phyloP scores from a whole-genome alignment of 2,888 invertebrate species.

The Meteorus cinctellus region DNA sequence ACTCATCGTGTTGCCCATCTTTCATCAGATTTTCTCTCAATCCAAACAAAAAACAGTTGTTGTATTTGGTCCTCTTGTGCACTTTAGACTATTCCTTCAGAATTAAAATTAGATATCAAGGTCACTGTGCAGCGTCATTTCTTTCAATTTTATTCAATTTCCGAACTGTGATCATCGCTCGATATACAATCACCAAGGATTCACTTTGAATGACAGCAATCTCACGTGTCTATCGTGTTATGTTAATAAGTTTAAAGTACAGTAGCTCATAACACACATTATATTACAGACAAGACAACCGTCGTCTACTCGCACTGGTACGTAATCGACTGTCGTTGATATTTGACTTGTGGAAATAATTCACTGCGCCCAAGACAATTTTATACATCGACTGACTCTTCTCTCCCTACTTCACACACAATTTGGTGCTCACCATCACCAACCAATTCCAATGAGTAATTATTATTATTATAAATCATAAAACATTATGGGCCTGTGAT shows the following conservation, averaged over 20 bases:
- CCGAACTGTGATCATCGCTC: neutral
- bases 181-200: slow-evolving; percentile 1
- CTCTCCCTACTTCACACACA: slow-evolving; percentile 55
- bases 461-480: neutral
- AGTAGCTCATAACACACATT: slow-evolving; percentile 27
- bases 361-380: slow-evolving; percentile 35
- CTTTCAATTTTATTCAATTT: neutral
- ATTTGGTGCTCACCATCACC: slow-evolving; percentile 54
- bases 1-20: slow-evolving; percentile 68
- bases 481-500: no score
- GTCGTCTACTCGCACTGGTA: slow-evolving; percentile 54
- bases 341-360: slow-evolving; percentile 35
- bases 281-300: slow-evolving; percentile 36
- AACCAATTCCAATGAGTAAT: neutral
- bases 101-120: slow-evolving; percentile 1
- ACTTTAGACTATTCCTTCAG: neutral
- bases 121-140: slow-evolving; percentile 1
- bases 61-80: neutral
- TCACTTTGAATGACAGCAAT: slow-evolving; percentile 4
- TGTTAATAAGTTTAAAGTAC: slow-evolving; percentile 33
- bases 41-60: neutral
- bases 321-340: slow-evolving; percentile 61
- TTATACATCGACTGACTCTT: slow-evolving; percentile 19
- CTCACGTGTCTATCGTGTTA: slow-evolving; percentile 33
- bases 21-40: slow-evolving; percentile 33